Percentiles rank a stretch among this genome's conserved stretches.
These are phyloP conservation scores for Ericerus pela DNA, from an alignment of 1,140 invertebrate genomes.

Conservation along the genomic window DNA sequence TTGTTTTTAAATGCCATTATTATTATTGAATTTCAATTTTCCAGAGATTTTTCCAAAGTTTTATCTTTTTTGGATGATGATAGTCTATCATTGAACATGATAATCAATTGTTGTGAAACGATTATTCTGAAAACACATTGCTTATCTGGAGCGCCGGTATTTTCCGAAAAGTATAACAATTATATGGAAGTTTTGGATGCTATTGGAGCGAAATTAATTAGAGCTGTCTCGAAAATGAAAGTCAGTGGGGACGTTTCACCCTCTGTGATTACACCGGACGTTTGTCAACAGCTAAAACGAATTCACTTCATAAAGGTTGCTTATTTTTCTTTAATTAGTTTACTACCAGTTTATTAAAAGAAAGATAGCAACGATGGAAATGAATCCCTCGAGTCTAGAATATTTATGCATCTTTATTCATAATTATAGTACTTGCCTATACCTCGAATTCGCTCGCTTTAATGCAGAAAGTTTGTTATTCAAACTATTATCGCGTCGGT, in stretches of 20 bases:
- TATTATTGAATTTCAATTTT: neutral
- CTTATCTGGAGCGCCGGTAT: neutral
- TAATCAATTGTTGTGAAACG: neutral
- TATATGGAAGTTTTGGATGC: neutral
- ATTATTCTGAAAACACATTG: neutral
- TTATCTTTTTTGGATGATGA: neutral
- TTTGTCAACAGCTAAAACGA: slow-evolving; percentile 2
- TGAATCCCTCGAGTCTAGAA: no score
- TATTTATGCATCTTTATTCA: no score
- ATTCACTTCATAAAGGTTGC: neutral
- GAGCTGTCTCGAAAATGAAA: neutral
- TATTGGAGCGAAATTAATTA: neutral
- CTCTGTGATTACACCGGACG: neutral
- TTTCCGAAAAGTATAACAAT: neutral
- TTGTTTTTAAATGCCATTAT: no score
- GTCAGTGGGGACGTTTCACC: neutral
- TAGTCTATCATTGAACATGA: neutral
- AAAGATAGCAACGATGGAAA: no score
- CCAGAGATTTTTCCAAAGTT: neutral
- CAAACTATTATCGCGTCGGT: no score
- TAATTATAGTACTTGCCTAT: no score
- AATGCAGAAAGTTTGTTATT: no score
- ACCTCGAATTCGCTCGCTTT: no score
- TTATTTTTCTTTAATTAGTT: neutral
- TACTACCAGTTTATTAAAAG: neutral